Base-by-base conservation (phyloP, 2,113 vertebrate genomes). In the Otolemur garnettii region DNA sequence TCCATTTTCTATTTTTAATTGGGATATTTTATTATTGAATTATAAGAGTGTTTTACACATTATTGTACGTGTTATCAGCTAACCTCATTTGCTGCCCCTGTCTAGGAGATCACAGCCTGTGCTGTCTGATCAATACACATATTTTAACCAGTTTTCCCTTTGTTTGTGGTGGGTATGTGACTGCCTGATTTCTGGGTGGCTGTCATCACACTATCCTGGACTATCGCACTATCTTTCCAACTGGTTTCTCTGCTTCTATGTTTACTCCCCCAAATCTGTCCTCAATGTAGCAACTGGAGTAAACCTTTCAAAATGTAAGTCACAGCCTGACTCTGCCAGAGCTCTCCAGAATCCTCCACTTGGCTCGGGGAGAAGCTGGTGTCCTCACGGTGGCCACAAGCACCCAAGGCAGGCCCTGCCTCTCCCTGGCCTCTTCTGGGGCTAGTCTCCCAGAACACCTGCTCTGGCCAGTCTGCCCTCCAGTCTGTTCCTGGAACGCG, bases 391-490 rank as follows among this genome's bases (percentile, higher is more conserved):
- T 28, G 33, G 42, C 14, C 13, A 2, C 13, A 71, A 2, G 68
- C 74, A 33, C 5, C 6, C n/a, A 17, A 3, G 1, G 5, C 19
- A 14, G 0, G 62, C 1, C 45, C 55, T 24, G 13, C 6, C 62
- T 26, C 1, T 22, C 26, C 12, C 30, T 12, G 38, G 18, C 66
- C 30, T 21, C 9, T 2, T 1, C 3, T 26, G 1, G 4, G 78
- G 14, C n/a, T 17, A 0, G 9, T 57, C 18, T 53, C n/a, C 38
- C 4, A 5, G 4, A 10, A 18, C 1, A 0, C 0, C 15, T 19
- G 21, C 50, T 33, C 9, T 6, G 7, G 42, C 5, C 15, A 7
- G 17, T 19, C 30, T 62, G 75, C 33, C 12, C 42, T 50, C 45
- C 14, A 21, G 2, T 22, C 26, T 60, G 50, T 24, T 75, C 53